Base-by-base conservation (phyloP, 2,888 invertebrate genomes). In the Muschampia plurimacula region DNA sequence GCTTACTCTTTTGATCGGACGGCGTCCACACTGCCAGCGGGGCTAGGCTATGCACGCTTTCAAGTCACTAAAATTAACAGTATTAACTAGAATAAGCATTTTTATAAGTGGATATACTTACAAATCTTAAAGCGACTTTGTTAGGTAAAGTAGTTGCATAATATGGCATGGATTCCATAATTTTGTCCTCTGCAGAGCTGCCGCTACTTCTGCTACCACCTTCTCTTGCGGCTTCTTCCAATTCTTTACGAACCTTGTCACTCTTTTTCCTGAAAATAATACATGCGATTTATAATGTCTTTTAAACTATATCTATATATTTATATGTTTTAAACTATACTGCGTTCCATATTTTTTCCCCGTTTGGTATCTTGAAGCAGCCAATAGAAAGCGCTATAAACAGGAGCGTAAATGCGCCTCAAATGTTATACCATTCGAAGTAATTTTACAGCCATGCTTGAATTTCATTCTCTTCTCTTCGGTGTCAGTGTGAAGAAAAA, bases 141-240 rank as follows among this genome's bases (percentile, higher is more conserved):
- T 95, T 96, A 41, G 97, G 97, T 74, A 97, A 91, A 69, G 95
- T 86, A 2, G 91, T 87, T 55, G 91, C 87, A 73, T 90, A 95
- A 79, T 88, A 95, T 36, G 94, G 93, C 78, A 92, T 86, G 46
- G 89, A 88, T 28, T 93, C 94, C 76, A 89, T 81, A 52, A 89
- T 88, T 81, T 89, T 93, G 67, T 91, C 94, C 68, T 91, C 92
- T 55, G 82, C 77, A 7, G 83, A 88, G 79, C 88, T 87, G 52
- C 89, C 90, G 73, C 90, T 92, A 79, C 90, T 89, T 63, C 92
- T 83, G 76, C 90, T 89, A 44, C 93, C 87, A 1, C 97, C 97
- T 84, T 97, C 97, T 77, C 95, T 93, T 0, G 98, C 98, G 28
- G 99, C 99, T 85, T 99, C 99, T 90, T 98, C 98, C 65, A 99